Evolutionary conservation across 2,113 vertebrate species (phyloP).

Genomic region (Smithornis capensis): DNA sequence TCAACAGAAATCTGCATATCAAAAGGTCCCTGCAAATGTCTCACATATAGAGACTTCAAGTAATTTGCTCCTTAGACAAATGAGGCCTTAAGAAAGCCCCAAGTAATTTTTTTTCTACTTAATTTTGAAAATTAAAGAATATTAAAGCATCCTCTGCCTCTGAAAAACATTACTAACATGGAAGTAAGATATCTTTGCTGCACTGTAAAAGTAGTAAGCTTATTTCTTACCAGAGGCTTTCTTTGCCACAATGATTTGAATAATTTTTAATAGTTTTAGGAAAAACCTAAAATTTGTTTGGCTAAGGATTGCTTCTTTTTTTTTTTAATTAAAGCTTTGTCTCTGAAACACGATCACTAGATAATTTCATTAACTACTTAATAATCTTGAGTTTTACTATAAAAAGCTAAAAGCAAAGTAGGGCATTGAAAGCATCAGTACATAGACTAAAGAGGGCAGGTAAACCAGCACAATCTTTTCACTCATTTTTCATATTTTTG

Average conservation of each 20-base stretch:
- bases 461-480: not conserved
- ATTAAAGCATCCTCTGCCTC: not conserved
- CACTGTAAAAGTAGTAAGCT: not conserved
- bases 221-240: not conserved
- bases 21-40: not conserved
- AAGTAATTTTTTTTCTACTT: not conserved
- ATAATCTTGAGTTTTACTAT: not conserved
- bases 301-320: not conserved
- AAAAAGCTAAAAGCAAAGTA: not conserved
- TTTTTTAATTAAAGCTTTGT: not conserved
- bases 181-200: not conserved
- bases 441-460: not conserved
- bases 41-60: not conserved
- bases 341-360: not conserved
- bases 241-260: not conserved
- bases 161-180: not conserved
- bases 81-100: not conserved
- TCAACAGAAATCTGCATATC: not conserved
- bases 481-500: not conserved
- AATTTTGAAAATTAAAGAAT: not conserved
- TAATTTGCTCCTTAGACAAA: not conserved
- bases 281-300: not conserved
- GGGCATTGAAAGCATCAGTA: not conserved
- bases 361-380: not conserved
- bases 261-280: not conserved